Base-by-base conservation (phyloP, 1,140 invertebrate genomes). In the Helicoverpa armigera region DNA sequence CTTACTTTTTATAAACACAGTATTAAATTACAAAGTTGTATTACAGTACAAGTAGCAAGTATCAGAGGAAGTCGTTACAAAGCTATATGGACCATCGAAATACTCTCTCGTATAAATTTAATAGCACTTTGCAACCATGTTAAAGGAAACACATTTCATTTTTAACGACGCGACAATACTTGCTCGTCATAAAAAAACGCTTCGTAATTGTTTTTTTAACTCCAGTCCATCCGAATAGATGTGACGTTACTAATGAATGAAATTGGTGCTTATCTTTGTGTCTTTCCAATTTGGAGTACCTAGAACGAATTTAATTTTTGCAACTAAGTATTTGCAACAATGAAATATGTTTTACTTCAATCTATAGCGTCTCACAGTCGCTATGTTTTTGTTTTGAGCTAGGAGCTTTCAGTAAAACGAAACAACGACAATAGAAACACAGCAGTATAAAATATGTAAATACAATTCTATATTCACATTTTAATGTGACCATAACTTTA, bases 11-110 rank as follows among this genome's bases (percentile, higher is more conserved):
- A 7, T 56, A 51, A 43, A 23, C 51, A 31, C 48, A 69, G 48
- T 43, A n/a, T 56, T 13, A 78, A 78, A 60, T 70, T 70, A 60
- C 31, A 48, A 70, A 70, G 18, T 56, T 77, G 43, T 65, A 76
- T 14, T 60, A 53, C 48, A 53, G 18, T 69, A 69, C 51, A 72
- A 76, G 60, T 61, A 76, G 43, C 13, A 61, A 18, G 48, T 29
- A 86, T 88, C 82, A 87, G 87, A 87, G 86, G 86, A 85, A 87
- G 88, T 90, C 89, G 85, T 90, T 89, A 89, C 73, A 79, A 72
- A 86, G 87, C 86, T 90, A 90, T 89, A 90, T 88, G 84, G 85
- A 87, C 83, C 86, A 86, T 88, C 77, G 85, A 85, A 87, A 89
- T 80, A 86, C 85, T 77, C 82, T 83, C 86, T 89, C 86, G 79